phyloP scores from a whole-genome alignment of 2,888 invertebrate genomes.

The Caenorhabditis sp. region DNA sequence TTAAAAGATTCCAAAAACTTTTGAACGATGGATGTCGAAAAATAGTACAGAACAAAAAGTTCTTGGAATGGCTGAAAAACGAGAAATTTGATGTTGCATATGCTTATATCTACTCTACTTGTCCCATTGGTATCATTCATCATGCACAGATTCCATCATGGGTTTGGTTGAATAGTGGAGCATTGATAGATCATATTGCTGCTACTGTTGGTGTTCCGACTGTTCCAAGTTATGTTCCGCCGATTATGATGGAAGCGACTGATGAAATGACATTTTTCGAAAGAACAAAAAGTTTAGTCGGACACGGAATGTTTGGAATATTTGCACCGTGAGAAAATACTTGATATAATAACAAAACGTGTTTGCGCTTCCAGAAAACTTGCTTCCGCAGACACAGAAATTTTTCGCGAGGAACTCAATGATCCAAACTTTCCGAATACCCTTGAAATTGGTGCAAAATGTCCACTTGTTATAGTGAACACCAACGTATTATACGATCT shows the following conservation, averaged over 20 bases:
- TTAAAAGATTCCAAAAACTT: slow-evolving; percentile 16
- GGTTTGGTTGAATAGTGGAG: slow-evolving; percentile 65
- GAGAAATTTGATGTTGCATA: slow-evolving; percentile 63
- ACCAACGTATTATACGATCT: slow-evolving; percentile 60
- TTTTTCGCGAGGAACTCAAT: slow-evolving; percentile 53
- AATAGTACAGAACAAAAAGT: slow-evolving; percentile 39
- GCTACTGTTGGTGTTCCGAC: slow-evolving; percentile 54
- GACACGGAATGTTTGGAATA: slow-evolving; percentile 27
- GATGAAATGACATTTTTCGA: slow-evolving; percentile 57
- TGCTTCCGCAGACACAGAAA: neutral
- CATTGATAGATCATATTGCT: slow-evolving; percentile 59
- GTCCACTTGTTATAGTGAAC: slow-evolving; percentile 56
- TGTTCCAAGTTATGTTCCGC: slow-evolving; percentile 57
- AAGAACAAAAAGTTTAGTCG: slow-evolving; percentile 54
- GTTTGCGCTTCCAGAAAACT: no score
- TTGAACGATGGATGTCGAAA: slow-evolving; percentile 25
- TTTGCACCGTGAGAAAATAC: neutral
- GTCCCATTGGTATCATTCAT: slow-evolving; percentile 62
- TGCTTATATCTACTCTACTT: slow-evolving; percentile 57
- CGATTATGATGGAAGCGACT: slow-evolving; percentile 53
- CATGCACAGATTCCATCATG: slow-evolving; percentile 58
- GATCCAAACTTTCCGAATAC: slow-evolving; percentile 59
- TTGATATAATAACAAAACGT: neutral
- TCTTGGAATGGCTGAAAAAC: slow-evolving; percentile 44
- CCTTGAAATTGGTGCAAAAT: slow-evolving; percentile 42